Percentiles rank a stretch among this genome's conserved stretches.
Conservation (phyloP, 2,888 invertebrate genomes). For the Drosophila parthenogenetica region DNA sequence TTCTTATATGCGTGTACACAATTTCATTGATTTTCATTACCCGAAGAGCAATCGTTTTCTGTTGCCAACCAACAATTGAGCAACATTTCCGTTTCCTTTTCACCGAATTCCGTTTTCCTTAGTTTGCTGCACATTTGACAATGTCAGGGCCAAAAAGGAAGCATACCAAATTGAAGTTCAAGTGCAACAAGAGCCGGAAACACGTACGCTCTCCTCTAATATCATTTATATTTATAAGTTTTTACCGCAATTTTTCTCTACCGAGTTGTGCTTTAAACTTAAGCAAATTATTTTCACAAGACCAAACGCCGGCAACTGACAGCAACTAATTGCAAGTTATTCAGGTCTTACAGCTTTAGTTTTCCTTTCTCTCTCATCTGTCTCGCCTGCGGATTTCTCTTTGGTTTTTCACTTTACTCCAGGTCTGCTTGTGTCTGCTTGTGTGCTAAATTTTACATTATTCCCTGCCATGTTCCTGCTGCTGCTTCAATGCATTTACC, state of each 20-base stretch:
- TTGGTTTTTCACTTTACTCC: constrained; percentile 27
- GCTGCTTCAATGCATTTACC: constrained; percentile 24
- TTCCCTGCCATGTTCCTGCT: constrained; percentile 33
- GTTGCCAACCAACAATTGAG: constrained; percentile 37
- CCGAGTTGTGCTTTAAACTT: constrained; percentile 37
- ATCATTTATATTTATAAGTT: constrained; percentile 53
- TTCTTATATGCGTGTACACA: constrained; percentile 28
- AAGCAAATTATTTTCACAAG: constrained; percentile 53
- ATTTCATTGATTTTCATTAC: constrained; percentile 70
- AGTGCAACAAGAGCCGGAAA: constrained; percentile 53
- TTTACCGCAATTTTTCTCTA: neutral
- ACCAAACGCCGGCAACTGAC: constrained; percentile 45
- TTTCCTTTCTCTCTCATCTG: constrained; percentile 2
- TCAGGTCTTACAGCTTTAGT: constrained; percentile 25
- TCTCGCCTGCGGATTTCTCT: constrained; percentile 30
- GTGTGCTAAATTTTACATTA: constrained; percentile 43
- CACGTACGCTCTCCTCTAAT: constrained; percentile 32
- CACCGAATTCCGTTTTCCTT: constrained; percentile 7
- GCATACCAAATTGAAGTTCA: constrained; percentile 49
- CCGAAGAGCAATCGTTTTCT: constrained; percentile 21
- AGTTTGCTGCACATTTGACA: constrained; percentile 56
- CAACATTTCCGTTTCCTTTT: constrained; percentile 59
- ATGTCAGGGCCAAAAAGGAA: constrained; percentile 54
- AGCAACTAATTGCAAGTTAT: constrained; percentile 74
- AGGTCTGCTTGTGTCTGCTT: constrained; percentile 16